Evolutionary conservation across 2,888 invertebrate species (phyloP).

Genomic region (Drosophila acutilabella): DNA sequence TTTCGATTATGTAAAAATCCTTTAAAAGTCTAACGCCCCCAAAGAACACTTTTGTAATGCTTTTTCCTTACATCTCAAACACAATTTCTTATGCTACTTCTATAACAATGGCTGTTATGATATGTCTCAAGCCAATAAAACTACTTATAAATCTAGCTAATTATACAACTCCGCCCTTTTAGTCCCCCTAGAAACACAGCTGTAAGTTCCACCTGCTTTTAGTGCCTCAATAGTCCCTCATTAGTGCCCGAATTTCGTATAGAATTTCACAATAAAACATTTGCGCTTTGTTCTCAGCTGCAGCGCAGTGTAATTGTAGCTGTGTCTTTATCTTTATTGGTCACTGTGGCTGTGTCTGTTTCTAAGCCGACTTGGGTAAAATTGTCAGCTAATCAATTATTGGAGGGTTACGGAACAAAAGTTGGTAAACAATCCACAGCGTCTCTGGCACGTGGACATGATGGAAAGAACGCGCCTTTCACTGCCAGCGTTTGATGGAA

Average conservation of each 20-base stretch:
- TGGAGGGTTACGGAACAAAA: slow-evolving; percentile 48
- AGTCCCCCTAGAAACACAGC: neutral
- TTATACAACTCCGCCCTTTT: too few relatives aligned
- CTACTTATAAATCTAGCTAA: too few relatives aligned
- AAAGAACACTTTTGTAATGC: too few relatives aligned
- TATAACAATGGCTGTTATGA: too few relatives aligned
- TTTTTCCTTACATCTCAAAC: too few relatives aligned
- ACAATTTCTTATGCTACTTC: too few relatives aligned
- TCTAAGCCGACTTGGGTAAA: slow-evolving; percentile 4
- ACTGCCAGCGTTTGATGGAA: slow-evolving; percentile 75
- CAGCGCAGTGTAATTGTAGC: slow-evolving; percentile 4
- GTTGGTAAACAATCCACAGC: slow-evolving; percentile 65
- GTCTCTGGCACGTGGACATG: slow-evolving; percentile 72
- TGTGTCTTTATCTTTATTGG: slow-evolving; percentile 7
- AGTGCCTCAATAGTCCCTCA: slow-evolving; percentile 12
- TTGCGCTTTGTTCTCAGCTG: slow-evolving; percentile 24
- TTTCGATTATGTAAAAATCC: too few relatives aligned
- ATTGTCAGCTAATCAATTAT: slow-evolving; percentile 57
- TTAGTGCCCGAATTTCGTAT: slow-evolving; percentile 11
- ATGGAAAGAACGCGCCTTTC: slow-evolving; percentile 59
- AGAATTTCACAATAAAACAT: slow-evolving; percentile 18
- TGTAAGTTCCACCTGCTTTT: slow-evolving; percentile 25
- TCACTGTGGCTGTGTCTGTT: slow-evolving; percentile 2
- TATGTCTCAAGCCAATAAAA: too few relatives aligned
- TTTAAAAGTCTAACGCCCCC: too few relatives aligned